phyloP scores from a whole-genome alignment of 2,113 vertebrate genomes.

The Xenopus borealis region DNA sequence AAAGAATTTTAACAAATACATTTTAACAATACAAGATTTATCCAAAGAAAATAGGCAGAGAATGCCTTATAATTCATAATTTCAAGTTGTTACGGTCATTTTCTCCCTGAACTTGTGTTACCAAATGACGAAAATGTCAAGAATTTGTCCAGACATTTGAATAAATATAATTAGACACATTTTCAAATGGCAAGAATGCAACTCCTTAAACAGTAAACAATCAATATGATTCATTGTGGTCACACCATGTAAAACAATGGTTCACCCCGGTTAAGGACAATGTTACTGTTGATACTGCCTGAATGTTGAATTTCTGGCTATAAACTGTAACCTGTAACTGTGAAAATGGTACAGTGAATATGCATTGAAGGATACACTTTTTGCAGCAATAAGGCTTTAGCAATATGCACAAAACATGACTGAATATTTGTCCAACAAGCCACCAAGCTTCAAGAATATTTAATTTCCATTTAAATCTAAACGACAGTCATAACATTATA shows the following conservation, averaged over 20 bases:
- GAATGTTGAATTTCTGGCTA: background rate
- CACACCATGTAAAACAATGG: conserved; percentile 8
- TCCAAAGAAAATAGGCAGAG: background rate
- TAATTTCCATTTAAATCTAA: too few relatives aligned
- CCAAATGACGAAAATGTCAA: conserved; percentile 33
- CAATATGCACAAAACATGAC: too few relatives aligned
- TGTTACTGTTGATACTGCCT: conserved; percentile 8
- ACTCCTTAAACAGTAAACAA: conserved; percentile 25
- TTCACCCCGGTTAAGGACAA: conserved; percentile 28
- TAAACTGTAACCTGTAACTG: too few relatives aligned
- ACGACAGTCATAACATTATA: too few relatives aligned
- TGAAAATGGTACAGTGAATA: too few relatives aligned
- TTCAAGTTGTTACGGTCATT: conserved; percentile 10
- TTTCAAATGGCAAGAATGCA: conserved; percentile 32
- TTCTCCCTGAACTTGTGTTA: conserved; percentile 5
- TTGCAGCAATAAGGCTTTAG: too few relatives aligned
- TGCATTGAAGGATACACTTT: too few relatives aligned
- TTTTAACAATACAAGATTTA: background rate
- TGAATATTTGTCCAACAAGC: too few relatives aligned
- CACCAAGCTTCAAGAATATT: too few relatives aligned
- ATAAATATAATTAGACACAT: conserved; percentile 21
- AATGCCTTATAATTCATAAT: background rate
- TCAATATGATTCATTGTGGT: conserved; percentile 21
- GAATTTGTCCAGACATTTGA: conserved; percentile 23
- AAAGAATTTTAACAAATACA: too few relatives aligned